These are phyloP conservation scores for Trissolcus brochymenae DNA, from an alignment of 2,888 invertebrate genomes.

Conservation along the genomic window DNA sequence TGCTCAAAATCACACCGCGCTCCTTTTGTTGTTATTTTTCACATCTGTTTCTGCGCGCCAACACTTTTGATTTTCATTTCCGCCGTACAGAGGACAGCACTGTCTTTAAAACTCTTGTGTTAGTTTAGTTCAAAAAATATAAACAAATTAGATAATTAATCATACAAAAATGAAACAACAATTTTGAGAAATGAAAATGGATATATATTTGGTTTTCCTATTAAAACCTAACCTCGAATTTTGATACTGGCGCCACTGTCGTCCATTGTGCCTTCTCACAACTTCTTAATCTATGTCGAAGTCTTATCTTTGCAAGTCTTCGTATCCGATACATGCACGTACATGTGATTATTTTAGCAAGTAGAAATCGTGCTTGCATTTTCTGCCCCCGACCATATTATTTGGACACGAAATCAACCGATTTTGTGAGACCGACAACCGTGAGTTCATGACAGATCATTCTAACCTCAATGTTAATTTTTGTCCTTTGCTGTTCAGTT, in stretches of 20 bases:
- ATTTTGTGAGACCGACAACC: neutral
- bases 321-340: neutral
- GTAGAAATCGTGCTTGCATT: conserved; percentile 5
- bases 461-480: neutral
- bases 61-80: no score
- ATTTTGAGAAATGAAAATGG: no score
- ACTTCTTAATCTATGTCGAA: neutral
- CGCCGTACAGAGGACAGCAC: no score
- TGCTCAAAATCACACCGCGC: no score
- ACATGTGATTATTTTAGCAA: conserved; percentile 19
- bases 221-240: no score
- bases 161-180: no score
- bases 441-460: conserved; percentile 1
- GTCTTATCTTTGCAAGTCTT: conserved; percentile 8
- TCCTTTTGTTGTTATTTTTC: no score
- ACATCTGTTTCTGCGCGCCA: no score
- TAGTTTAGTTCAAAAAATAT: no score
- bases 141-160: no score
- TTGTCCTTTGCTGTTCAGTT: neutral
- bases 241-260: neutral
- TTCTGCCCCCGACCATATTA: neutral
- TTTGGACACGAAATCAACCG: neutral
- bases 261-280: neutral
- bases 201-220: no score
- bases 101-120: no score